Conservation (phyloP, 2,888 invertebrate species). For the Glyphotaelius pellucidus region DNA sequence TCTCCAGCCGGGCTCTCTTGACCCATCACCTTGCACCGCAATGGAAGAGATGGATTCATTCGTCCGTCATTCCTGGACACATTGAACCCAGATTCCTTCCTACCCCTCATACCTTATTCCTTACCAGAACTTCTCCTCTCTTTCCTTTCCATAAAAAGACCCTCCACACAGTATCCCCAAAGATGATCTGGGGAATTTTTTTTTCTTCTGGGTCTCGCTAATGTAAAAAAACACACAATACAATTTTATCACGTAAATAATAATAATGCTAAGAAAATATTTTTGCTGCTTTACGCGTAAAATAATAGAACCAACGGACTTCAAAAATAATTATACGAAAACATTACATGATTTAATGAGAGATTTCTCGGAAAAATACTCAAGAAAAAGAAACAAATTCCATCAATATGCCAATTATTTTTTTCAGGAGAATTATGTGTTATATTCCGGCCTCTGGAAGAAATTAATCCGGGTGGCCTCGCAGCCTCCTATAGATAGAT, state of each 20-base stretch:
- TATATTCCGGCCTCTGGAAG: not conserved
- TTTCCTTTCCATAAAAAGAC: too few relatives aligned
- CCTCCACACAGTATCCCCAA: too few relatives aligned
- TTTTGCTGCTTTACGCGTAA: not conserved
- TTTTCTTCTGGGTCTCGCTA: too few relatives aligned
- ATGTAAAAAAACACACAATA: too few relatives aligned
- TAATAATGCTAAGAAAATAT: not conserved
- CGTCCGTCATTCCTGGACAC: too few relatives aligned
- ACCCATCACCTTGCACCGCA: too few relatives aligned
- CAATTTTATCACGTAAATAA: not conserved
- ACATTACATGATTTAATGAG: not conserved
- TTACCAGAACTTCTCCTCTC: too few relatives aligned
- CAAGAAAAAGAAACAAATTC: not conserved
- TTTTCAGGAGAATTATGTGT: not conserved
- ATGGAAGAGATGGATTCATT: too few relatives aligned
- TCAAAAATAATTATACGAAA: not conserved
- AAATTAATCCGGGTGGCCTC: not conserved
- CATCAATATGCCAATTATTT: not conserved
- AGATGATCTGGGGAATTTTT: too few relatives aligned
- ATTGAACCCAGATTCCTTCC: too few relatives aligned
- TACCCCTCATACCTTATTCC: too few relatives aligned
- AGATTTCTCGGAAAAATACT: not conserved
- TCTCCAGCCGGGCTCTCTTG: too few relatives aligned
- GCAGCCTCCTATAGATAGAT: not conserved
- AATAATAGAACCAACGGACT: not conserved